A percentile compares a stretch with the other conserved stretches of the same genome.
Evolutionary conservation across 2,113 vertebrate species (phyloP).

Genomic region (Agelaius phoeniceus): DNA sequence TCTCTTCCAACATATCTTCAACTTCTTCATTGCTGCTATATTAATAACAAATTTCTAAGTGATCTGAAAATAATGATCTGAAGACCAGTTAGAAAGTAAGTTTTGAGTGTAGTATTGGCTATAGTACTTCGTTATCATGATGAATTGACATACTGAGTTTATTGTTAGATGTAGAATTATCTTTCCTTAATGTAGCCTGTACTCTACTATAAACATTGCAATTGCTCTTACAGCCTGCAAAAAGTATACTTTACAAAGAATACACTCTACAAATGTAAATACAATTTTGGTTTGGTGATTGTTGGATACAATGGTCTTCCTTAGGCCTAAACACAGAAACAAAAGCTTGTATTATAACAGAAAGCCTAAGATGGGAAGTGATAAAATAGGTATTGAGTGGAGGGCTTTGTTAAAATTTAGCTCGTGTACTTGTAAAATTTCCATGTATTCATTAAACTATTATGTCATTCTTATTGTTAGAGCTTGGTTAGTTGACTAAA

Average conservation of each 20-base stretch:
- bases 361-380: slow-evolving; percentile 88
- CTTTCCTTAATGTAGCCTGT: slow-evolving; percentile 45
- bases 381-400: slow-evolving; percentile 88
- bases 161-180: slow-evolving; percentile 54
- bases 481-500: slow-evolving; percentile 65
- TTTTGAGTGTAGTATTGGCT: not conserved
- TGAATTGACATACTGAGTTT: not conserved
- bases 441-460: slow-evolving; percentile 91
- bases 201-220: slow-evolving; percentile 47
- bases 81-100: not conserved
- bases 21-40: not conserved
- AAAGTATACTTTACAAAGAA: slow-evolving; percentile 71
- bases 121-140: not conserved
- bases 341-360: slow-evolving; percentile 85
- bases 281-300: slow-evolving; percentile 71
- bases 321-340: slow-evolving; percentile 83
- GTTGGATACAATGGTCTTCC: slow-evolving; percentile 80
- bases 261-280: slow-evolving; percentile 77
- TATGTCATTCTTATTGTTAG: slow-evolving; percentile 93
- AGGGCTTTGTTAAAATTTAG: slow-evolving; percentile 82
- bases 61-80: not conserved
- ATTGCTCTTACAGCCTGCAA: slow-evolving; percentile 58
- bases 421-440: slow-evolving; percentile 89
- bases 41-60: not conserved
- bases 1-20: not conserved